phyloP scores from a whole-genome alignment of 2,888 invertebrate genomes.

The Gortyna flavago region DNA sequence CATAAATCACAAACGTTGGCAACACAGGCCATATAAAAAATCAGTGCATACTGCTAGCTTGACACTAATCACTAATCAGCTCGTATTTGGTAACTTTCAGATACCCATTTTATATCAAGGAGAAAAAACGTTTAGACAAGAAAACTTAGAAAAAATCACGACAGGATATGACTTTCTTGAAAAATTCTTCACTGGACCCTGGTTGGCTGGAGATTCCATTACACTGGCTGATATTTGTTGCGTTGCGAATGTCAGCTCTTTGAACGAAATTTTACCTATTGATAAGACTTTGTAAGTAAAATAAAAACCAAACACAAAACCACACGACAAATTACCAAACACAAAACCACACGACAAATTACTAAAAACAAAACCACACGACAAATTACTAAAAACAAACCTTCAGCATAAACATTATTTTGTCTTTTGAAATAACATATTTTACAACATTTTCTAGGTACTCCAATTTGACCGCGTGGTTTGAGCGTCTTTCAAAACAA shows the following conservation, averaged over 20 bases:
- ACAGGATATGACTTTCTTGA: slow-evolving; percentile 82
- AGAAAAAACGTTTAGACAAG: slow-evolving; percentile 68
- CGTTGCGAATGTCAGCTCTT: slow-evolving; percentile 86
- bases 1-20: neutral
- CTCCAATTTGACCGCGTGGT: slow-evolving; percentile 76
- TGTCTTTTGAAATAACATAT: neutral
- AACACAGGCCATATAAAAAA: neutral
- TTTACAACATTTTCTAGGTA: slow-evolving; percentile 71
- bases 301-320: neutral
- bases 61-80: neutral
- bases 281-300: slow-evolving; percentile 74
- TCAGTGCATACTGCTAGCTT: neutral
- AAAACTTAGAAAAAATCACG: slow-evolving; percentile 71
- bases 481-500: slow-evolving; percentile 72
- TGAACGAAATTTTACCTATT: slow-evolving; percentile 77
- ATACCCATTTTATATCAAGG: slow-evolving; percentile 71
- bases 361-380: neutral
- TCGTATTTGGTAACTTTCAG: slow-evolving; percentile 61
- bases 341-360: no score
- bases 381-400: neutral
- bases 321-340: no score
- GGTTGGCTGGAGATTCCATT: slow-evolving; percentile 89
- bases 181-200: slow-evolving; percentile 86
- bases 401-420: neutral
- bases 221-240: slow-evolving; percentile 91